A percentile compares a stretch with the other conserved stretches of the same genome.
These are phyloP conservation scores for Vicugna pacos DNA, from an alignment of 2,113 vertebrate species.

Conservation along the genomic window DNA sequence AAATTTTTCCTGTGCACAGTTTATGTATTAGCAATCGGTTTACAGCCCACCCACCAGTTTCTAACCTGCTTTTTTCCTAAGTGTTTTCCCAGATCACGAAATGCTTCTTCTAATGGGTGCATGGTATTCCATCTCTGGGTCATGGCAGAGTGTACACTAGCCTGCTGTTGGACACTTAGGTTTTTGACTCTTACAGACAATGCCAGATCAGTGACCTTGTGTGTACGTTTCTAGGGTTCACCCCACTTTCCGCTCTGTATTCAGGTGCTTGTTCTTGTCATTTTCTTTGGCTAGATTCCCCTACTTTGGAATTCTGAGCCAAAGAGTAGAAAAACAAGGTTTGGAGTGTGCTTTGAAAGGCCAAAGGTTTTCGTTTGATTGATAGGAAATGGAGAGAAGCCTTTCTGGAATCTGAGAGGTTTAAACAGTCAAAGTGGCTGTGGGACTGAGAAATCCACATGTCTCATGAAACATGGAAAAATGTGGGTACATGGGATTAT, in stretches of 20 bases:
- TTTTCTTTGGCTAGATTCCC: neutral
- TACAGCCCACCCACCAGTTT: neutral
- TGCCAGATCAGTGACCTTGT: neutral
- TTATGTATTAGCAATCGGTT: neutral
- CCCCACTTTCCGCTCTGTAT: neutral
- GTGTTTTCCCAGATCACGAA: neutral
- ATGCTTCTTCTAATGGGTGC: neutral
- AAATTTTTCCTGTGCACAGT: neutral
- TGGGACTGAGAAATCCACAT: neutral
- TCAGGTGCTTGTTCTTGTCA: neutral
- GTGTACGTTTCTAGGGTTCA: neutral
- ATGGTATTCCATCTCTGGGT: neutral
- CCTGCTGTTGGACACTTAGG: neutral
- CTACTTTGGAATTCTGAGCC: neutral
- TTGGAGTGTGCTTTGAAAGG: neutral
- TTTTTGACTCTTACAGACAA: neutral
- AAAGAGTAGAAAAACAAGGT: neutral
- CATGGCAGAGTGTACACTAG: accelerated
- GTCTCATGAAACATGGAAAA: neutral
- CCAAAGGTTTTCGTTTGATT: neutral
- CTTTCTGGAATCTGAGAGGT: neutral
- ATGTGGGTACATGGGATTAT: neutral
- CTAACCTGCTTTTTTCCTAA: neutral
- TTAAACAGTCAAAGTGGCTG: neutral
- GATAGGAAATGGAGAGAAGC: neutral